These are phyloP conservation scores for Amphilophus citrinellus DNA, from an alignment of 2,113 vertebrate genomes.

Conservation along the genomic window DNA sequence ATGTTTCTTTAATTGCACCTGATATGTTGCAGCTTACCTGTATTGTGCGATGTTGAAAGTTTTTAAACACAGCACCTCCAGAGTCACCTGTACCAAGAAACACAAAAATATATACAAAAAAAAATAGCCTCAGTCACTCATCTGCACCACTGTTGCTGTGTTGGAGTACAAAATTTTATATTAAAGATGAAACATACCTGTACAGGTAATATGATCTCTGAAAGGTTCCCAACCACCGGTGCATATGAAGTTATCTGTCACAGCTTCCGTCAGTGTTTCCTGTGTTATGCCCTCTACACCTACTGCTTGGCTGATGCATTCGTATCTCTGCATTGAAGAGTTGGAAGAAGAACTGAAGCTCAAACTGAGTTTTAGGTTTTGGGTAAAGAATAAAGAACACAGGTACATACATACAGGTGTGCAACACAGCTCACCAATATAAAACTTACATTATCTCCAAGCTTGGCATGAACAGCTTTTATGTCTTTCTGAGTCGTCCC, in stretches of 20 bases:
- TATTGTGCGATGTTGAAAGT: slow-evolving; percentile 61
- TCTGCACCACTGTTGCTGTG: neutral
- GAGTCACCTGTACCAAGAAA: slow-evolving; percentile 72
- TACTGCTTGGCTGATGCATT: slow-evolving; percentile 71
- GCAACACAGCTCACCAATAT: neutral
- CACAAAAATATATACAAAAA: neutral
- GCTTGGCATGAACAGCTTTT: slow-evolving; percentile 67
- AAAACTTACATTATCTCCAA: slow-evolving; percentile 66
- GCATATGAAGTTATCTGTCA: slow-evolving; percentile 81
- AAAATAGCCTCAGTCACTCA: neutral
- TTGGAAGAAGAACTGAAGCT: neutral
- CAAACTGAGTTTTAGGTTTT: neutral
- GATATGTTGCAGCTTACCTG: slow-evolving; percentile 61
- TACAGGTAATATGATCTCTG: slow-evolving; percentile 72
- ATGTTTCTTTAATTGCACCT: neutral
- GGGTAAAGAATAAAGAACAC: neutral
- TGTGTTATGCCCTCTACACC: slow-evolving; percentile 15
- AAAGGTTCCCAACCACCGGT: slow-evolving; percentile 53
- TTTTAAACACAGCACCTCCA: slow-evolving; percentile 78
- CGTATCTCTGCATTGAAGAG: slow-evolving; percentile 53
- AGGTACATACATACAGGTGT: neutral
- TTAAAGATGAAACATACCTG: slow-evolving; percentile 55
- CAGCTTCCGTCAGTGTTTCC: slow-evolving; percentile 20
- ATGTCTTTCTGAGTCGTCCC: fast-evolving
- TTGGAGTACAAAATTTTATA: neutral